Evolutionary conservation across 2,888 invertebrate genomes (phyloP), one percentile per base, ranked within the genome.

Genomic region (Rhyacophila evoluta): DNA sequence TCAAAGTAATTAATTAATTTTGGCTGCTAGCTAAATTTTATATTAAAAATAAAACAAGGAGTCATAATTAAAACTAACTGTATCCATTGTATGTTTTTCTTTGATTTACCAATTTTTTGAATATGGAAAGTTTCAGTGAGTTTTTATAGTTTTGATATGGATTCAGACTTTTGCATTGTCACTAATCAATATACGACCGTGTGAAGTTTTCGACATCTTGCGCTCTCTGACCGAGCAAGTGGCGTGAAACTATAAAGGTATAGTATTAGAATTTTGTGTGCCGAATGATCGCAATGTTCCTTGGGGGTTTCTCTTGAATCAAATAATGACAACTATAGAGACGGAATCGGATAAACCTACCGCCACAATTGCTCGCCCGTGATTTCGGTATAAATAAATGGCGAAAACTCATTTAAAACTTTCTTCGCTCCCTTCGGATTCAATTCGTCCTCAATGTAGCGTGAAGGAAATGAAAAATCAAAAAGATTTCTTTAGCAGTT

Each of bases 291-390:
- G 15, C 28, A 75, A 71, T 39, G 15, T 70, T 70, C 75, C 12
- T 29, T n/a, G 8, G 70, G 39, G 75, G 71, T 41, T 75, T 75
- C n/a, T 55, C 41, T n/a, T 39, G 75, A 75, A 55, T 75, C 70
- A 75, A 75, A 75, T 71, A 75, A 75, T 75, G 41, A 41, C 39
- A 75, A 38, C 70, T 75, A 28, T 75, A 27, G 38, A 27, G 38
- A 70, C 15, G 69, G 39, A 75, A 70, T 33, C 15, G 71, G 41
- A 41, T 71, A 39, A 71, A 33, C 39, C 39, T 38, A 75, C 75
- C 70, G 38, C 41, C 39, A 25, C 75, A 55, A 55, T n/a, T 55
- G 19, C 55, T 19, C 19, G 19, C 55, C 55, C 55, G 15, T 55
- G 55, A 55, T 55, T 55, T 55, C 19, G 55, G 55, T 19, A 55